Percentiles rank a stretch among this genome's conserved stretches.
phyloP scores from a whole-genome alignment of 2,797 vertebrate genomes.

The Babyrousa celebensis region DNA sequence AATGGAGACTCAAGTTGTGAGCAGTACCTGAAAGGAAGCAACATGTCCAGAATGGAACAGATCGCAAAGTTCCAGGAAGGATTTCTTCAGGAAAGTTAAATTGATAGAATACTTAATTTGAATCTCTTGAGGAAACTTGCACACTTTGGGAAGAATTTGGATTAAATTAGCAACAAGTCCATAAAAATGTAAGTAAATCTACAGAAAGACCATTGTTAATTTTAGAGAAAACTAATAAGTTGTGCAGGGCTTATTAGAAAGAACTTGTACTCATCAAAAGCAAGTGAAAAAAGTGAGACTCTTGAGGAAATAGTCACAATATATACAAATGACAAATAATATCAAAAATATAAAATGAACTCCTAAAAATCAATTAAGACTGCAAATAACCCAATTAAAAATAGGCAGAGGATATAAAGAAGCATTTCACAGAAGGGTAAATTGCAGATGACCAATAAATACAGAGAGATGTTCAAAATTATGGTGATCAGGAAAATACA shows the following conservation, averaged over 20 bases:
- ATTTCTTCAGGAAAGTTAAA: constrained; percentile 29
- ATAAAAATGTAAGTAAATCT: background rate
- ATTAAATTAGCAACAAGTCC: constrained; percentile 24
- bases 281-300: background rate
- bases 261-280: background rate
- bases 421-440: constrained; percentile 19
- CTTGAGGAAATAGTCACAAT: constrained; percentile 22
- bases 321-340: constrained; percentile 40
- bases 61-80: background rate
- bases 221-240: background rate
- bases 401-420: background rate
- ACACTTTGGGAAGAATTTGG: constrained; percentile 24
- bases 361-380: constrained; percentile 17
- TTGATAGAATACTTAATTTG: background rate
- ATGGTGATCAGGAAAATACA: background rate
- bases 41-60: background rate
- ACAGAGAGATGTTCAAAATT: background rate
- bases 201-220: background rate
- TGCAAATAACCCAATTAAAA: background rate
- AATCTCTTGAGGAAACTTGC: background rate
- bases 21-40: background rate
- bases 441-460: background rate
- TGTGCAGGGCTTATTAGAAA: background rate
- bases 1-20: background rate
- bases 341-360: constrained; percentile 15